Conservation (phyloP, 2,888 invertebrate genomes). For the Acleris literana region DNA sequence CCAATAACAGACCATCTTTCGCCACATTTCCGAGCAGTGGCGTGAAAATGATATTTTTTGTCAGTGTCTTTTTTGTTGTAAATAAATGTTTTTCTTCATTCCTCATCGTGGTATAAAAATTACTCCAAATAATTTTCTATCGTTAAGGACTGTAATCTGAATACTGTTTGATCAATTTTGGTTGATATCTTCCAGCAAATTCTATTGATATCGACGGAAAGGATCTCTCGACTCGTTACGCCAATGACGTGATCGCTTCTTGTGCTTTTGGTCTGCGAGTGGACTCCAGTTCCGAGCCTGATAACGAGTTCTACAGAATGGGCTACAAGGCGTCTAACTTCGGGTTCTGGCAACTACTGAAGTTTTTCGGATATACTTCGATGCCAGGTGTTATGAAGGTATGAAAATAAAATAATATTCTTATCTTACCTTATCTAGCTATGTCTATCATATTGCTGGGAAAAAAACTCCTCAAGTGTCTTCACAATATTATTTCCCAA, state of each 20-base stretch:
- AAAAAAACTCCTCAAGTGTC: no score
- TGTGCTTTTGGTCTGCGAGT: conserved; percentile 70
- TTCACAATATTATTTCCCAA: neutral
- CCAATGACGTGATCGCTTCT: conserved; percentile 28
- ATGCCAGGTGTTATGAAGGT: conserved; percentile 48
- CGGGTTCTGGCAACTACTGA: conserved; percentile 44
- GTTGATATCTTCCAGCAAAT: neutral
- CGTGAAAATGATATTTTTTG: no score
- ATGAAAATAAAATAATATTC: conserved; percentile 2
- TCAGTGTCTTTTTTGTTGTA: no score
- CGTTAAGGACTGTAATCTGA: no score
- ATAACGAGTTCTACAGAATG: conserved; percentile 77
- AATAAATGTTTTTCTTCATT: no score
- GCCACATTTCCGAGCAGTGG: no score
- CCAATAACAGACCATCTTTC: no score
- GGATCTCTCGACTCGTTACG: neutral
- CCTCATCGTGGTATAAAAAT: no score
- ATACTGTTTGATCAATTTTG: no score
- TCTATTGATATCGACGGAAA: neutral
- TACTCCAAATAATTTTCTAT: no score
- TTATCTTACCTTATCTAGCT: no score
- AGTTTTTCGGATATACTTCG: conserved; percentile 44
- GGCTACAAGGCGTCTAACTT: conserved; percentile 71
- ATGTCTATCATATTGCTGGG: no score
- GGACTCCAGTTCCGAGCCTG: conserved; percentile 73